Evolutionary conservation across 2,888 invertebrate genomes (phyloP).

Genomic region (Lamellibrachia columna): DNA sequence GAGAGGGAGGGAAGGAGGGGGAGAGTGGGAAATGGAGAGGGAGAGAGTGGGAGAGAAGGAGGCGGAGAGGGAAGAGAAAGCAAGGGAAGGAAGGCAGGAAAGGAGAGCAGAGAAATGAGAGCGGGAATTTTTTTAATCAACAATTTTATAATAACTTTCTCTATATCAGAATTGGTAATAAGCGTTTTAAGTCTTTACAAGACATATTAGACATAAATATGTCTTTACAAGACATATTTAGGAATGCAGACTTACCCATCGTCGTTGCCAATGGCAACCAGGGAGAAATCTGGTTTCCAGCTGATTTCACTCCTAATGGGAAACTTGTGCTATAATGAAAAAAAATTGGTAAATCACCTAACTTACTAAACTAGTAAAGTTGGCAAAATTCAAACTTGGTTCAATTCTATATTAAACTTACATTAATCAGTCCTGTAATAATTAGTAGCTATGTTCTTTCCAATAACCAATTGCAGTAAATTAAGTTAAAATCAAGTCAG

Average conservation of each 20-base stretch:
- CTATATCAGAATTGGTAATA: too few species aligned
- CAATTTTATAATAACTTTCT: too few species aligned
- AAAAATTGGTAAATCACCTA: not conserved
- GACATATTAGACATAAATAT: not conserved
- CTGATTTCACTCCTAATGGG: constrained; percentile 69
- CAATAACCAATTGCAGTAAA: too few species aligned
- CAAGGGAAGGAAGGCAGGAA: too few species aligned
- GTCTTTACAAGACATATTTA: not conserved
- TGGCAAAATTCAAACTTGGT: not conserved
- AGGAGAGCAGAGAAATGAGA: too few species aligned
- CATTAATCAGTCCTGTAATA: not conserved
- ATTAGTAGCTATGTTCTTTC: not conserved
- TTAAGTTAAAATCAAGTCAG: too few species aligned
- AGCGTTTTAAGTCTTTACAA: too few species aligned
- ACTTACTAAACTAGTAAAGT: not conserved
- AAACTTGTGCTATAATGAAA: constrained; percentile 35
- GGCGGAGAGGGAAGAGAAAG: too few species aligned
- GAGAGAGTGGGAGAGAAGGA: too few species aligned
- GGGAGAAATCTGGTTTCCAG: constrained; percentile 73
- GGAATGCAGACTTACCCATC: constrained; percentile 70
- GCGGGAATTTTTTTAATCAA: too few species aligned
- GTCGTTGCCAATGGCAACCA: constrained; percentile 74
- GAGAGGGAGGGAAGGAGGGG: too few species aligned
- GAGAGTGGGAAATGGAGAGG: too few species aligned
- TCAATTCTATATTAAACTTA: not conserved